A percentile compares a stretch with the other conserved stretches of the same genome.
Evolutionary conservation across 2,797 vertebrate genomes (phyloP).

Genomic region (Girardinus metallicus): DNA sequence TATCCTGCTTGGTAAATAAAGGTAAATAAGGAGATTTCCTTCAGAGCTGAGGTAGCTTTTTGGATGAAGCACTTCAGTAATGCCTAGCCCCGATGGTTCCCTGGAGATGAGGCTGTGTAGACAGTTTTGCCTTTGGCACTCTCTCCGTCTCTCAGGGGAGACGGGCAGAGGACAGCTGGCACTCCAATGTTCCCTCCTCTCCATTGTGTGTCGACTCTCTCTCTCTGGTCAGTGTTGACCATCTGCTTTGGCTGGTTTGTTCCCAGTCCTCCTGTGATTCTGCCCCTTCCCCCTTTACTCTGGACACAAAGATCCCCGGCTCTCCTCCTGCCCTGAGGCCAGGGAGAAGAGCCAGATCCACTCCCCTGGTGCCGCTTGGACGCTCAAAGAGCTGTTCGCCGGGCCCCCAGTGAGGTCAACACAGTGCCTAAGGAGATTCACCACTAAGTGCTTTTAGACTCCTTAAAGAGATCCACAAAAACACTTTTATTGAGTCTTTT

Average conservation of each 20-base stretch:
- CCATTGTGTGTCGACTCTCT: slow-evolving; percentile 31
- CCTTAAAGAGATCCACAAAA: background rate
- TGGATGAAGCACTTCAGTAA: slow-evolving; percentile 26
- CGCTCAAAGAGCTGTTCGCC: background rate
- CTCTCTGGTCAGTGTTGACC: slow-evolving; percentile 76
- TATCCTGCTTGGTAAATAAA: background rate
- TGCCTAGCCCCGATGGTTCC: slow-evolving; percentile 32
- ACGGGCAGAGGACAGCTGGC: slow-evolving; percentile 76
- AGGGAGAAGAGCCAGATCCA: slow-evolving; percentile 59
- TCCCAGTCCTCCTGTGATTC: slow-evolving; percentile 19
- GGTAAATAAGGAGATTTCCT: background rate
- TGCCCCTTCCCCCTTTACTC: slow-evolving; percentile 3
- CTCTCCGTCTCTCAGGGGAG: slow-evolving; percentile 35
- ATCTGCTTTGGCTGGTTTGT: slow-evolving; percentile 72
- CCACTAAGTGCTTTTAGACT: background rate
- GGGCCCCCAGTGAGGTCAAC: background rate
- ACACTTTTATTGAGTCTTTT: background rate
- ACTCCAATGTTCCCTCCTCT: slow-evolving; percentile 39
- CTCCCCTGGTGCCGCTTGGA: slow-evolving; percentile 3
- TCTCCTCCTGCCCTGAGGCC: slow-evolving; percentile 15
- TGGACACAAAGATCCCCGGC: slow-evolving; percentile 8
- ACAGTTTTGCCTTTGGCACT: slow-evolving; percentile 37
- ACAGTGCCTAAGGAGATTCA: slow-evolving; percentile 4
- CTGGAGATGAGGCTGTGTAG: slow-evolving; percentile 37
- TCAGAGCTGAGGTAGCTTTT: background rate